Evolutionary conservation across 2,113 vertebrate species (phyloP).

Genomic region (Laticauda colubrina): DNA sequence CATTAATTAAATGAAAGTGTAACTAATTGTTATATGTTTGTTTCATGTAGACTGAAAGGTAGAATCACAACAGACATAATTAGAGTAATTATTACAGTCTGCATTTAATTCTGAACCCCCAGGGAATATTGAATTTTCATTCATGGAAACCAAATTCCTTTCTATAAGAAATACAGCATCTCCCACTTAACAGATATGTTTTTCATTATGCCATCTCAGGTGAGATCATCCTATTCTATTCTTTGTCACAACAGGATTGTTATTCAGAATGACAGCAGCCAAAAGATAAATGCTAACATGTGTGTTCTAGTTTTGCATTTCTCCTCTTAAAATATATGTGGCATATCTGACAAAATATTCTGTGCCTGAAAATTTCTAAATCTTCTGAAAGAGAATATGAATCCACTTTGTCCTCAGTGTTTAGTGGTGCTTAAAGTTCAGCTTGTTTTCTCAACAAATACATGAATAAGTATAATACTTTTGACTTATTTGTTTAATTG

Average conservation of each 20-base stretch:
- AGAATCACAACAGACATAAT: slow-evolving; percentile 68
- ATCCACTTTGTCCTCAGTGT: slow-evolving; percentile 43
- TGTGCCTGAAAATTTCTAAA: slow-evolving; percentile 36
- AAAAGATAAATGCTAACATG: slow-evolving; percentile 54
- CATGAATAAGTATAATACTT: not conserved
- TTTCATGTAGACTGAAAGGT: slow-evolving; percentile 68
- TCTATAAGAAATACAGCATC: slow-evolving; percentile 33
- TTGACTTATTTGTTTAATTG: no score
- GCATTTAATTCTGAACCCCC: slow-evolving; percentile 62
- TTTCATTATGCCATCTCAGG: slow-evolving; percentile 31
- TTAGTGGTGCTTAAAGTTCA: not conserved
- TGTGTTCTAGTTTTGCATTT: slow-evolving; percentile 27
- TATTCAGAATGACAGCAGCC: slow-evolving; percentile 52
- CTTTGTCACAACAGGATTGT: slow-evolving; percentile 50
- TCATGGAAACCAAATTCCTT: slow-evolving; percentile 42
- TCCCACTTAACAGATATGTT: slow-evolving; percentile 39
- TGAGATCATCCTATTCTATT: slow-evolving; percentile 30
- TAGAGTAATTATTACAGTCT: slow-evolving; percentile 67
- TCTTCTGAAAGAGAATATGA: slow-evolving; percentile 30
- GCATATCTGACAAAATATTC: slow-evolving; percentile 9
- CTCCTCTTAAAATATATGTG: slow-evolving; percentile 49
- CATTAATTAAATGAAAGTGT: slow-evolving; percentile 54
- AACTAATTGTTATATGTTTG: slow-evolving; percentile 64
- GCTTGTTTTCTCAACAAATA: not conserved
- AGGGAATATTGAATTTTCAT: slow-evolving; percentile 56